Evolutionary conservation across 1,140 invertebrate species (phyloP).

Genomic region (Cydia fagiglandana): DNA sequence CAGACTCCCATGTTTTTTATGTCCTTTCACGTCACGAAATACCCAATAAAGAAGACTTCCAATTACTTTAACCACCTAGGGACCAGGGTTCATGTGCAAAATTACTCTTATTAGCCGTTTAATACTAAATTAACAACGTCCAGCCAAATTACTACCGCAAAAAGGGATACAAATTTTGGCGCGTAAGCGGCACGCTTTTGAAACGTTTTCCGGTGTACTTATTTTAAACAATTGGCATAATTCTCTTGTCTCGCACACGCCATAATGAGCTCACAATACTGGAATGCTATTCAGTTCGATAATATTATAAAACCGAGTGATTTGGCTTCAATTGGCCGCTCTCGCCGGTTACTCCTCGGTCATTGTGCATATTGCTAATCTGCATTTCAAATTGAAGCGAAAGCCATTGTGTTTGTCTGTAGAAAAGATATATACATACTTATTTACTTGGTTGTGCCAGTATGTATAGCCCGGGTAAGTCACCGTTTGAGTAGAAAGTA

Average conservation of each 20-base stretch:
- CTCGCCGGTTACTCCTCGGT: conserved; percentile 5
- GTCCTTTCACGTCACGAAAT: conserved; percentile 70
- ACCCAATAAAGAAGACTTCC: conserved; percentile 67
- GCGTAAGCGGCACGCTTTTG: conserved; percentile 6
- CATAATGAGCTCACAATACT: conserved; percentile 7
- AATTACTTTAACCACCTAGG: conserved; percentile 59
- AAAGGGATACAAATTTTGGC: conserved; percentile 12
- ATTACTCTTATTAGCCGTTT: conserved; percentile 1
- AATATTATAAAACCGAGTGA: conserved; percentile 19
- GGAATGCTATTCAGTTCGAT: conserved; percentile 14
- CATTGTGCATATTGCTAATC: conserved; percentile 18
- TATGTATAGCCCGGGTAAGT: not conserved
- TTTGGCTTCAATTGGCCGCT: conserved; percentile 21
- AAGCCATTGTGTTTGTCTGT: conserved; percentile 15
- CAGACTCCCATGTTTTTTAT: conserved; percentile 77
- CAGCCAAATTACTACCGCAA: not conserved
- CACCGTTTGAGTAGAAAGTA: not conserved
- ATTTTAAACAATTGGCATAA: conserved; percentile 26
- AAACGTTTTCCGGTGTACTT: not conserved
- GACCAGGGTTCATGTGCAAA: conserved; percentile 32
- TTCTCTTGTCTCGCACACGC: conserved; percentile 11
- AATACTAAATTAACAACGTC: conserved; percentile 14
- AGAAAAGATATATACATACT: not conserved
- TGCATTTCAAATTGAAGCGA: conserved; percentile 8
- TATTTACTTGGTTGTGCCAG: not conserved